Base-by-base conservation (phyloP, 2,113 vertebrate genomes). In the Varanus salvator region DNA sequence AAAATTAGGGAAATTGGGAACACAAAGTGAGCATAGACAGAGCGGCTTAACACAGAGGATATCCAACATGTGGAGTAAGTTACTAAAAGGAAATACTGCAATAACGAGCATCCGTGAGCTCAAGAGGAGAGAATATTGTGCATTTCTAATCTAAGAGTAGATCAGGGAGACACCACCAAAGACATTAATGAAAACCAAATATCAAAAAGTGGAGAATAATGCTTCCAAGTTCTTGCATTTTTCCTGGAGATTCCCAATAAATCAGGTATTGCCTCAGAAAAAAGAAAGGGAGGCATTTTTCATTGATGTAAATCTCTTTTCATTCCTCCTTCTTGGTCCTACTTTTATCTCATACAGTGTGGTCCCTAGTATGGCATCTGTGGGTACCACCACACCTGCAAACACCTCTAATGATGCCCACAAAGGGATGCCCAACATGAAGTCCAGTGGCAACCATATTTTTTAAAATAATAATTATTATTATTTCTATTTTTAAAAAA, bases 11-110 rank as follows among this genome's bases (percentile, higher is more conserved):
- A 92, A 91, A 54, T 50, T 87, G 85, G 90, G 75, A 94, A 34
- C 80, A 92, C 71, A 89, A 83, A 86, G 84, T 48, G 38, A 92
- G 75, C 84, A 92, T 68, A 91, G 80, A n/a, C 57, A 52, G 75
- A 85, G 72, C 7, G 34, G 14, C 66, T 48, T 80, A 80, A 69
- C 31, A 8, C 19, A 92, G 89, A 85, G 92, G 87, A 25, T 80
- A 85, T 66, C 34, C 57, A 92, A 31, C 54, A 68, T 84, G 23
- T 6, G 81, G 44, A 72, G 29, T 81, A 75, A 87, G 77, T 87
- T 87, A 90, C 68, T 78, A 85, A 84, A 78, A 87, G 23, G 74
- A 93, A 88, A 57, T 34, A 3, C 80, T 87, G 89, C 76, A 38
- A 74, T 57, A 75, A 92, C 80, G 14, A 89, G 69, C 31, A 89